Base-by-base conservation (phyloP, 2,797 vertebrate species). In the Todus mexicanus region DNA sequence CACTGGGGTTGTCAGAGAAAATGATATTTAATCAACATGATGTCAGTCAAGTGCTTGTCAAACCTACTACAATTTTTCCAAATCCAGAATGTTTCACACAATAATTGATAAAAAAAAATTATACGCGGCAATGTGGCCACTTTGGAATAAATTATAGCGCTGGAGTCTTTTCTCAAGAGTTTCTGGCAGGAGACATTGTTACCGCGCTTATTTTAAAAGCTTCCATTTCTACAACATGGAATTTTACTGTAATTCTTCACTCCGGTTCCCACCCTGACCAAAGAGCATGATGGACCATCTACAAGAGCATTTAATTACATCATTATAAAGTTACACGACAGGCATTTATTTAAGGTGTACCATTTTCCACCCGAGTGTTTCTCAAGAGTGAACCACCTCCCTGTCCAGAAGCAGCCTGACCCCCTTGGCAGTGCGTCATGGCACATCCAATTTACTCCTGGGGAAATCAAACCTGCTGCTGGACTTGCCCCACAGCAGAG, bases 1-100 rank as follows among this genome's bases (percentile, higher is more conserved):
- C 94, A 92, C 1, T 80, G 74, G 85, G 38, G 53, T 78, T 68
- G 84, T 97, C 94, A 95, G 56, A 91, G 91, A 89, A 96, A 97
- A 94, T 79, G 51, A 38, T 91, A 92, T 94, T 96, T 92, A 80
- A 95, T 84, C 83, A 96, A 84, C 53, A 90, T 21, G 27, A 74
- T 91, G 73, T 94, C 90, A 93, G 83, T 87, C 94, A 92, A 95
- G 57, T 56, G 83, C 66, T 81, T 95, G 90, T 93, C 95, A 84
- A 74, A 72, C 54, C 69, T 92, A 83, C 37, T 70, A 45, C 38
- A 69, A 69, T 94, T 94, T 89, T 91, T 81, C 38, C 60, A 82
- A 94, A 91, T 33, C 19, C 27, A 72, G 51, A 54, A 43, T 11
- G 57, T 38, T 87, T 91, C 72, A 81, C 71, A 71, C 15, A 56